phyloP scores from a whole-genome alignment of 2,113 vertebrate genomes.

The Danio rerio region GRCz12tu NC_133177.1:10454501-10455000 shows the following conservation, averaged over 20 bases:
- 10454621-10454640: background rate
- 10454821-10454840: background rate
- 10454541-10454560: background rate
- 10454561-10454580: background rate
- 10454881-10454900: background rate
- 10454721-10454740: background rate
- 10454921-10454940: constrained; percentile 26
- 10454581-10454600: background rate
- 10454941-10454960: constrained; percentile 25
- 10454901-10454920: constrained; percentile 36
- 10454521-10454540: background rate
- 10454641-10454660: background rate
- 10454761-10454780: background rate
- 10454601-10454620: background rate
- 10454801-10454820: background rate
- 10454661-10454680: background rate
- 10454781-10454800: background rate
- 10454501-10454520: background rate
- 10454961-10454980: constrained; percentile 5
- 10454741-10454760: no score
- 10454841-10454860: background rate
- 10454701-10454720: background rate
- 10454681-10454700: no score
- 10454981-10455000: constrained; percentile 5
- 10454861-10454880: background rate